phyloP scores from a whole-genome alignment of 2,888 invertebrate species.

The Drosophila sordidapex region DNA sequence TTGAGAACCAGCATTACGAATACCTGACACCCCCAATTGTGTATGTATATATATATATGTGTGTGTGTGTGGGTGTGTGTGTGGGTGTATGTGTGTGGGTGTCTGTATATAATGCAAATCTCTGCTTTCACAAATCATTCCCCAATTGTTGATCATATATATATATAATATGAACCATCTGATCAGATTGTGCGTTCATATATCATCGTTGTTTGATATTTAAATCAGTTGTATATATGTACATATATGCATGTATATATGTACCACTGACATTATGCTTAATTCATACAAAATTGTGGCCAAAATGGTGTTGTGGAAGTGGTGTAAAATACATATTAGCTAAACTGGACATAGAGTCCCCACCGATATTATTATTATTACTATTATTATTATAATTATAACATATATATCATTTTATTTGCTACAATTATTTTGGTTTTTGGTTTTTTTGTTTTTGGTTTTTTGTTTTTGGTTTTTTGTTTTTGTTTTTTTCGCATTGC shows the following conservation, averaged over 20 bases:
- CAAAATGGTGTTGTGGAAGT: constrained; percentile 42
- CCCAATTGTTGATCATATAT: constrained; percentile 12
- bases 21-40: not conserved
- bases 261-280: constrained; percentile 25
- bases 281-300: constrained; percentile 42
- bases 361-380: constrained; percentile 6
- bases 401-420: constrained; percentile 5
- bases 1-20: not conserved
- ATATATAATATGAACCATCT: not conserved
- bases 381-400: constrained; percentile 6
- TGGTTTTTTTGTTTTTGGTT: not conserved
- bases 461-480: not conserved
- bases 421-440: constrained; percentile 17
- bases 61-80: not conserved
- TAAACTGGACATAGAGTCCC: constrained; percentile 32
- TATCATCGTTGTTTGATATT: constrained; percentile 44
- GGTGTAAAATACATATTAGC: constrained; percentile 44
- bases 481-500: constrained; percentile 35
- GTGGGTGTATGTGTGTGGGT: not conserved
- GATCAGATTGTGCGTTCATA: constrained; percentile 36
- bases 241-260: not conserved
- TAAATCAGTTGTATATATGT: constrained; percentile 2
- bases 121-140: not conserved
- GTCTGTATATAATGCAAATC: not conserved
- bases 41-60: not conserved